Evolutionary conservation across 2,888 invertebrate species (phyloP).

Genomic region (Arctia plantaginis): DNA sequence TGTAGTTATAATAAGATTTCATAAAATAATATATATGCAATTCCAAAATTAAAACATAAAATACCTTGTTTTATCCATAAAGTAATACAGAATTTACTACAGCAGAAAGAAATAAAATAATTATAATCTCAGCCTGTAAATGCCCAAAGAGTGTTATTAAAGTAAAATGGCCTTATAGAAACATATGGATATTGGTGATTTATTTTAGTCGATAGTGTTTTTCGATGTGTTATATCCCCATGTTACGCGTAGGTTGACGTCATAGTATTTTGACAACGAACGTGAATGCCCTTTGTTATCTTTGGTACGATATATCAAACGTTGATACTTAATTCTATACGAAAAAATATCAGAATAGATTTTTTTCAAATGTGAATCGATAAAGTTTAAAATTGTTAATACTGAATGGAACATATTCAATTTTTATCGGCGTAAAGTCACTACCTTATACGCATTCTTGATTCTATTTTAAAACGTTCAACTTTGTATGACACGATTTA

Average conservation of each 20-base stretch:
- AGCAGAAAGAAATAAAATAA: not conserved
- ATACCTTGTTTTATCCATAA: not conserved
- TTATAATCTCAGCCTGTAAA: constrained; percentile 3
- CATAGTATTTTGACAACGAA: constrained; percentile 83
- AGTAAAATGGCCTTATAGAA: constrained; percentile 56
- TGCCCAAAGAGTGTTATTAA: constrained; percentile 36
- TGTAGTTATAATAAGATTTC: too few species aligned
- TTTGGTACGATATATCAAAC: constrained; percentile 78
- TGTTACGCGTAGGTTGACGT: constrained; percentile 77
- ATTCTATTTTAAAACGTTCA: constrained; percentile 31
- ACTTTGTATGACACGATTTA: constrained; percentile 33
- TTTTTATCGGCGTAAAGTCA: constrained; percentile 32
- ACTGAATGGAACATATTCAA: constrained; percentile 38
- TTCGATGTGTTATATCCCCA: constrained; percentile 66
- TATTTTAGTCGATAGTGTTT: constrained; percentile 59
- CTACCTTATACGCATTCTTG: constrained; percentile 22
- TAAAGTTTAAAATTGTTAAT: constrained; percentile 52
- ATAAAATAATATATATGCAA: not conserved
- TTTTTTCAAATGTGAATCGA: constrained; percentile 57
- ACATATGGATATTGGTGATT: constrained; percentile 52
- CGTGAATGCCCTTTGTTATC: constrained; percentile 77
- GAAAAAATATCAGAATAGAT: constrained; percentile 68
- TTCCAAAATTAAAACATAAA: not conserved
- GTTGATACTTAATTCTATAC: constrained; percentile 70
- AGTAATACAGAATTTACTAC: not conserved